A percentile compares a stretch with the other conserved stretches of the same genome.
Evolutionary conservation across 2,113 vertebrate genomes (phyloP).

Genomic region (Ctenomys sociabilis): DNA sequence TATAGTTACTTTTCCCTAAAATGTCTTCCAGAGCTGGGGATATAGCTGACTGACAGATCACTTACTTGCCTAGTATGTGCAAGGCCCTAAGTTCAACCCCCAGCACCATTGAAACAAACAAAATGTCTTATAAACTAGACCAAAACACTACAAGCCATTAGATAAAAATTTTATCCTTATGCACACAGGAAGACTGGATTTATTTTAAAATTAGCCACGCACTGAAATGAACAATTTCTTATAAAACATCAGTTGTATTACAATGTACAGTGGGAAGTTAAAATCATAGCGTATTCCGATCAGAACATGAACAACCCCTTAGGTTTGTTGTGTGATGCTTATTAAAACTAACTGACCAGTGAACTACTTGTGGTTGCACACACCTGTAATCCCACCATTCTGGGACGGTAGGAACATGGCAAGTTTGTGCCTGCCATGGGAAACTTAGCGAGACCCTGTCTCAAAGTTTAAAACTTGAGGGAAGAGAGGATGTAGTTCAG

Average conservation of each 20-base stretch:
- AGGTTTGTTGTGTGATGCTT: background rate
- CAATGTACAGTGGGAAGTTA: background rate
- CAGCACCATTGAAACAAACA: background rate
- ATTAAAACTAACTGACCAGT: background rate
- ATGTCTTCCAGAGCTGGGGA: background rate
- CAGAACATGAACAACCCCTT: background rate
- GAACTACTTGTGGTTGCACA: background rate
- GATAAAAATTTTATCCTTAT: background rate
- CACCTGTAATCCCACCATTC: background rate
- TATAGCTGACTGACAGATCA: background rate
- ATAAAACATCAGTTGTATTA: background rate
- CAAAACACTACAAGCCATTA: conserved; percentile 17
- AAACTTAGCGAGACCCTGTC: background rate
- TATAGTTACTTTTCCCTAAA: conserved; percentile 2
- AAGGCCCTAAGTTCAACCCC: background rate
- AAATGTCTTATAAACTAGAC: background rate
- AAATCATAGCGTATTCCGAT: background rate
- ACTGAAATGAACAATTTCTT: background rate
- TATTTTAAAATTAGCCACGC: background rate
- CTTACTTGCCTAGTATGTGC: background rate
- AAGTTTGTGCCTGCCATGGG: background rate
- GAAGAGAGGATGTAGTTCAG: background rate
- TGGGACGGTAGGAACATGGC: background rate
- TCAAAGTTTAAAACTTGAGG: background rate
- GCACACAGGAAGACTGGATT: background rate